Conservation (phyloP, 2,113 vertebrate species). For the Pyrgilauda ruficollis region DNA sequence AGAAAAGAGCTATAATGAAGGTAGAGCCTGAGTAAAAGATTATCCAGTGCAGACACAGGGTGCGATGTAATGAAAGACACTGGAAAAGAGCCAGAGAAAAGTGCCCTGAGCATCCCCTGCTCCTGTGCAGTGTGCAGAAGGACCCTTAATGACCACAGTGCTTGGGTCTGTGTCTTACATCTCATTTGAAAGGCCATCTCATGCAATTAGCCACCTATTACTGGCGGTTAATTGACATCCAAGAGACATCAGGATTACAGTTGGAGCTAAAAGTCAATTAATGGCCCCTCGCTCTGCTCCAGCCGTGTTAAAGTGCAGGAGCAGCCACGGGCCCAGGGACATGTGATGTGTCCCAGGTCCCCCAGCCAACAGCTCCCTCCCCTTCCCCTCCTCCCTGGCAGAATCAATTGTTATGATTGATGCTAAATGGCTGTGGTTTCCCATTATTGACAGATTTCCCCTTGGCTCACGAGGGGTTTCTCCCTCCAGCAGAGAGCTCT, state of each 20-base stretch:
- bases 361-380: neutral
- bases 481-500: neutral
- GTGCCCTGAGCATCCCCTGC: neutral
- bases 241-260: slow-evolving; percentile 29
- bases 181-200: slow-evolving; percentile 43
- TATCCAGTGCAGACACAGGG: neutral
- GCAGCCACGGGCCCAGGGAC: neutral
- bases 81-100: neutral
- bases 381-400: neutral
- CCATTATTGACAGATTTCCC: neutral
- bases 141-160: slow-evolving; percentile 1
- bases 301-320: neutral
- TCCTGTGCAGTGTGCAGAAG: neutral
- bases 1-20: neutral
- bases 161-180: neutral
- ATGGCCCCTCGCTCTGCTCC: neutral
- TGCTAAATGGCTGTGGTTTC: neutral
- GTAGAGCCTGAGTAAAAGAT: neutral
- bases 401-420: neutral
- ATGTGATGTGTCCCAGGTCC: neutral
- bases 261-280: slow-evolving; percentile 59
- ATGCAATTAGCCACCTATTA: slow-evolving; percentile 59
- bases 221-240: slow-evolving; percentile 45
- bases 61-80: neutral
- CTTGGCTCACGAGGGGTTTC: neutral